Base-by-base conservation (phyloP, 2,797 vertebrate species). In the Typhlichthys eigenmanni region DNA sequence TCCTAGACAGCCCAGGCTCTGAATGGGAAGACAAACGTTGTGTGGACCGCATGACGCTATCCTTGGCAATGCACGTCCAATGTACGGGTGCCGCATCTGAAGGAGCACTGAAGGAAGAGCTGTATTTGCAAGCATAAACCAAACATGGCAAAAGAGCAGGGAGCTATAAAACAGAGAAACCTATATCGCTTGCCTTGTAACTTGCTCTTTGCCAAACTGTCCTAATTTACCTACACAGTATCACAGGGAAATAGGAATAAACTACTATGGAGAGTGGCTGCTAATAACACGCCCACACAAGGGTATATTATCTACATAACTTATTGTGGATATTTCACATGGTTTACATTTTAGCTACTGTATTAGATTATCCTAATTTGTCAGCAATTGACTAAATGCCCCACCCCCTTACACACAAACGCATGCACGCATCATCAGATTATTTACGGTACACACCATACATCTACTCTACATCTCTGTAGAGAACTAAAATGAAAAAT, bases 231-330 rank as follows among this genome's bases (percentile, higher is more conserved):
- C 32, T 47, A 24, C 24, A 24, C 24, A 24, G 24, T 24, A 58
- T 63, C 56, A 47, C 24, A 64, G 51, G 57, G 13, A 50, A 59
- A 66, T 61, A 50, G 34, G 51, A 52, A 62, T 38, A 29, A 45
- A 55, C 53, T 53, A 78, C 71, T 69, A 60, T 62, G 55, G 38
- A 71, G 75, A 76, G 77, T 66, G 45, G 58, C 60, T 34, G 17
- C 6, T 69, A 65, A 68, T 54, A 75, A 60, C 45, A 54, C 6
- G 58, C 45, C 51, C 6, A 38, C 34, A 38, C 6, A 6, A 38
- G 34, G 1, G 34, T 38, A 6, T 9, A 38, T 38, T 38, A 8
- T 38, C 34, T 38, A 38, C 8, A 38, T 38, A 38, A 38, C 34
- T 38, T 38, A 38, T 38, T 38, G 8, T 38, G 2, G 34, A 9